These are phyloP conservation scores for Glomeris maerens DNA, from an alignment of 1,140 invertebrate genomes.

Conservation along the genomic window DNA sequence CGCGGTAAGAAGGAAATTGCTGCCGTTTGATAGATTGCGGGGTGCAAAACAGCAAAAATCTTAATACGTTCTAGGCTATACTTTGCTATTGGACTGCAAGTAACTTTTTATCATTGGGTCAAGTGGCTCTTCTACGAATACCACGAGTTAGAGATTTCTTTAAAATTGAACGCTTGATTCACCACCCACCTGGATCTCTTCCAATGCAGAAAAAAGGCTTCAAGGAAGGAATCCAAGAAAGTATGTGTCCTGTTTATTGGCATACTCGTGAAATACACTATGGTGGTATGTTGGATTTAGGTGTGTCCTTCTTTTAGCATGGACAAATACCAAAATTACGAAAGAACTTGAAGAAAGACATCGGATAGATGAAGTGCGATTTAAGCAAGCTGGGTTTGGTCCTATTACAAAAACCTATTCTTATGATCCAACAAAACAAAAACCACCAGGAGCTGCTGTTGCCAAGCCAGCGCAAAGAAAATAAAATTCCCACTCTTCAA, in stretches of 20 bases:
- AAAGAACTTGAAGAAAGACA: conserved; percentile 59
- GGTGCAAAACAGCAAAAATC: neutral
- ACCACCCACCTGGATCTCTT: conserved; percentile 40
- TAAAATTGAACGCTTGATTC: conserved; percentile 53
- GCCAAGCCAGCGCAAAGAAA: neutral
- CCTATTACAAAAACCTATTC: conserved; percentile 74
- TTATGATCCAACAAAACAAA: conserved; percentile 55
- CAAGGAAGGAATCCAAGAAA: conserved; percentile 59
- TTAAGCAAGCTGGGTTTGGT: conserved; percentile 65
- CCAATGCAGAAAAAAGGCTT: conserved; percentile 59
- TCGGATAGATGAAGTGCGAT: conserved; percentile 57
- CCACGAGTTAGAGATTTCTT: conserved; percentile 57
- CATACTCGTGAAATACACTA: neutral
- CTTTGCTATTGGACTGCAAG: conserved; percentile 78
- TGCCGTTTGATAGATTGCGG: neutral
- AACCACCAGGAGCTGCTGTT: conserved; percentile 6
- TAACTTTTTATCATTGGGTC: conserved; percentile 73
- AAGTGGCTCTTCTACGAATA: conserved; percentile 63
- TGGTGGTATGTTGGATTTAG: neutral
- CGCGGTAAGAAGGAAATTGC: conserved; percentile 41
- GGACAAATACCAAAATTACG: conserved; percentile 66
- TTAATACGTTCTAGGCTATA: conserved; percentile 46
- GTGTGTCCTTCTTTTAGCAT: conserved; percentile 41
- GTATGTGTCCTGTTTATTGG: conserved; percentile 39
- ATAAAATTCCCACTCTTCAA: no score